Percentiles rank a stretch among this genome's conserved stretches.
Conservation (phyloP, 2,113 vertebrate genomes). For the Caranx melampygus region DNA sequence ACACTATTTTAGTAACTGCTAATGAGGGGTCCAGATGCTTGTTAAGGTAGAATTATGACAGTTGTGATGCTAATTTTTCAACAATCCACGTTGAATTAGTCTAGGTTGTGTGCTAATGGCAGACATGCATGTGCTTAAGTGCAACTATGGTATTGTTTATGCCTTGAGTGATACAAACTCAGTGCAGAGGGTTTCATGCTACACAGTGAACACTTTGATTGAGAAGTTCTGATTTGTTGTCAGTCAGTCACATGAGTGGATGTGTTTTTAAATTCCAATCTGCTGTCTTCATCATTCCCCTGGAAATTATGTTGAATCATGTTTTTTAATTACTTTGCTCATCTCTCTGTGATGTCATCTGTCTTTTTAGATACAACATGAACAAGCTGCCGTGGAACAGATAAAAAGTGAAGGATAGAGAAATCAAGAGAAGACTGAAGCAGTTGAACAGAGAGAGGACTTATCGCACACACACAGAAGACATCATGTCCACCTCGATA, state of each 20-base stretch:
- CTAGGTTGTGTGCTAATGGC: background rate
- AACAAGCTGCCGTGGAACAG: constrained; percentile 45
- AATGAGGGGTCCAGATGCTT: background rate
- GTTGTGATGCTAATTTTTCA: no score
- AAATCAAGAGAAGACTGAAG: constrained; percentile 21
- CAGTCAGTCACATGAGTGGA: background rate
- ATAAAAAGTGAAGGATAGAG: constrained; percentile 32
- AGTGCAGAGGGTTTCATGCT: background rate
- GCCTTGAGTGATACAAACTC: background rate
- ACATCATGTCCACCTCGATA: constrained; percentile 77
- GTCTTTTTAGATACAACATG: constrained; percentile 59
- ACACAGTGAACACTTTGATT: background rate
- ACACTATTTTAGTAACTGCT: background rate
- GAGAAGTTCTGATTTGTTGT: background rate
- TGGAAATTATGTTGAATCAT: background rate
- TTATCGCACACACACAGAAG: constrained; percentile 33
- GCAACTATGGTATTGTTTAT: constrained; percentile 16
- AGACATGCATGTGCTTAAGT: constrained; percentile 16
- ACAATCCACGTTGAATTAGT: constrained; percentile 24
- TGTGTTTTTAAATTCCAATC: constrained; percentile 23
- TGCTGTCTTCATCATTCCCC: background rate
- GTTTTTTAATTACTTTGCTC: constrained; percentile 2
- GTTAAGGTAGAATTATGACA: background rate
- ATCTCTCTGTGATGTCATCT: constrained; percentile 25
- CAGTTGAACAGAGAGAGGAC: background rate